Base-by-base conservation (phyloP, 2,888 invertebrate genomes). In the Pasiphila rectangulata region DNA sequence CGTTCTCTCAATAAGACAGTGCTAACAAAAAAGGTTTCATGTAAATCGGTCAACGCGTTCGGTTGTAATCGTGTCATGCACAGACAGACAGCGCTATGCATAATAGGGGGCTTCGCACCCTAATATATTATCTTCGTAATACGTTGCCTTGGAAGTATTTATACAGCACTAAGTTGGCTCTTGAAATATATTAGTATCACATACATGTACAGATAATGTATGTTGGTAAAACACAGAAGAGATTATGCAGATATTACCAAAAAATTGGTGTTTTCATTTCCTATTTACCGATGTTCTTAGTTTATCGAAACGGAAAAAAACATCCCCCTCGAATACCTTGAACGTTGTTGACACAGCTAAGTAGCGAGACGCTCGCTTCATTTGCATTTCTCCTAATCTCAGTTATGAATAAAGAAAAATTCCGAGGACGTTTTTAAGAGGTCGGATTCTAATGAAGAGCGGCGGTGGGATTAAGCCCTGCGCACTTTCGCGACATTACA, bases 401-500 rank as follows among this genome's bases (percentile, higher is more conserved):
- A 72, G 87, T 86, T 87, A 88, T 88, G 88, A 88, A 88, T 87
- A 88, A 86, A 88, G 87, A 88, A 87, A 88, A 86, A 87, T 81
- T 84, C 77, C 64, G 69, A 74, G 77, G 79, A 83, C 75, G 80
- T 81, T 83, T 83, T 79, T 79, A 83, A 83, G 76, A 80, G 71
- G 72, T 56, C 72, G 86, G 86, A 83, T 84, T 71, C 78, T 88
- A 88, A 88, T 88, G 88, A 88, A 88, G 82, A 80, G 63, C 69
- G 75, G 71, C 69, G 72, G 72, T 54, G 73, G 87, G 86, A 84
- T 85, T 85, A 85, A 62, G 32, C 61, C 59, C 67, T 66, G 64
- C 75, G 77, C 75, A 78, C 79, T 84, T 79, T 83, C 83, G 79
- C 86, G 85, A 87, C 87, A 84, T 92, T 91, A 91, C 91, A 91